phyloP scores from a whole-genome alignment of 2,797 vertebrate species.

The Choloepus didactylus region DNA sequence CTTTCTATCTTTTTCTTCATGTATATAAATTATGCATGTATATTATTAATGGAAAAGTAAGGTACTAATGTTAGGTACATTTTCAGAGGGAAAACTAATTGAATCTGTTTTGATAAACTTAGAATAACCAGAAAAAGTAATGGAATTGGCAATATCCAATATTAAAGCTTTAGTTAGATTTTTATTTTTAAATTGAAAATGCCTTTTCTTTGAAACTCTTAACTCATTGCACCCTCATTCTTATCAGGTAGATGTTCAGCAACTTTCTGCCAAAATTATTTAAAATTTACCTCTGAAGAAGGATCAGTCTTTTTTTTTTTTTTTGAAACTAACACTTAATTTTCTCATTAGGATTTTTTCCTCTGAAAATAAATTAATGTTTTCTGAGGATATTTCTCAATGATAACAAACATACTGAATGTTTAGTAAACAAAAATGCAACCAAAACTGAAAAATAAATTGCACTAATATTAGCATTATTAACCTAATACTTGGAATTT shows the following conservation, averaged over 20 bases:
- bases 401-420: slow-evolving; percentile 5
- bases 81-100: slow-evolving; percentile 63
- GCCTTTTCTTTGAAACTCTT: slow-evolving; percentile 69
- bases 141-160: slow-evolving; percentile 40
- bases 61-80: slow-evolving; percentile 68
- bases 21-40: slow-evolving; percentile 81
- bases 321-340: not conserved
- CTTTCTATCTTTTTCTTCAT: slow-evolving; percentile 71
- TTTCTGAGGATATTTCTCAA: slow-evolving; percentile 33
- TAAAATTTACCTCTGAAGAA: slow-evolving; percentile 66
- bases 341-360: slow-evolving; percentile 27
- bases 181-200: slow-evolving; percentile 59
- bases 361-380: not conserved
- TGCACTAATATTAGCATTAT: not conserved
- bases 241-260: slow-evolving; percentile 66
- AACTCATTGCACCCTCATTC: slow-evolving; percentile 68
- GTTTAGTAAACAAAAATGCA: not conserved
- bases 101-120: slow-evolving; percentile 66
- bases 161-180: slow-evolving; percentile 16
- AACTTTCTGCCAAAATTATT: slow-evolving; percentile 66
- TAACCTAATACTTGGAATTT: not conserved
- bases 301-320: not conserved
- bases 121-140: slow-evolving; percentile 72
- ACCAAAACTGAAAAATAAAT: not conserved
- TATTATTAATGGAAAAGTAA: slow-evolving; percentile 78